These are phyloP conservation scores for Fulica atra DNA, from an alignment of 2,113 vertebrate species.

Conservation along the genomic window DNA sequence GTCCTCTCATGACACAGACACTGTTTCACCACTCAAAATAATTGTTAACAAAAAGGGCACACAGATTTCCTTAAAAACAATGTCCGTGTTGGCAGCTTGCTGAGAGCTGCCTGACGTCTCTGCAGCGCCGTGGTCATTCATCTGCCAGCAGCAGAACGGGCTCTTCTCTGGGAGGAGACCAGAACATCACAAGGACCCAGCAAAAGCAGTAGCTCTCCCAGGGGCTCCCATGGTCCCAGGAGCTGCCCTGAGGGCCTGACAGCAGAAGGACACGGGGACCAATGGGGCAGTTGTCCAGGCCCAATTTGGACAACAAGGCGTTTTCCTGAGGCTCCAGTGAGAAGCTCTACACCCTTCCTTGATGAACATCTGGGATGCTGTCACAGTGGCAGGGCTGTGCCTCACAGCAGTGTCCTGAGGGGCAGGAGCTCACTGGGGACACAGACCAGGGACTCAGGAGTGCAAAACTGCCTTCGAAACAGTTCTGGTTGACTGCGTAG, in stretches of 20 bases:
- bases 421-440: neutral
- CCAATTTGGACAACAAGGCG: neutral
- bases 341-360: neutral
- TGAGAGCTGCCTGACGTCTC: neutral
- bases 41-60: neutral
- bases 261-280: neutral
- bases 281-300: neutral
- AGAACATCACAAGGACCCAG: neutral
- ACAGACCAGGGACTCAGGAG: neutral
- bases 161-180: neutral
- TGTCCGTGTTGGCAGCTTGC: neutral
- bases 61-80: neutral
- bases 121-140: neutral
- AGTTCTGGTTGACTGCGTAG: neutral
- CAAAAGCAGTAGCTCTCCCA: neutral
- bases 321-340: neutral
- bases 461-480: neutral
- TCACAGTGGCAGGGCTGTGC: neutral
- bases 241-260: neutral
- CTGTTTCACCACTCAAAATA: neutral
- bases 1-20: rapidly evolving
- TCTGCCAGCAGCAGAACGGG: neutral
- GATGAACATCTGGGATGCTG: rapidly evolving
- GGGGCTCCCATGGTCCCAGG: neutral
- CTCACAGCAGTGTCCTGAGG: neutral